phyloP scores from a whole-genome alignment of 2,888 invertebrate genomes.

The Argynnis bischoffii region DNA sequence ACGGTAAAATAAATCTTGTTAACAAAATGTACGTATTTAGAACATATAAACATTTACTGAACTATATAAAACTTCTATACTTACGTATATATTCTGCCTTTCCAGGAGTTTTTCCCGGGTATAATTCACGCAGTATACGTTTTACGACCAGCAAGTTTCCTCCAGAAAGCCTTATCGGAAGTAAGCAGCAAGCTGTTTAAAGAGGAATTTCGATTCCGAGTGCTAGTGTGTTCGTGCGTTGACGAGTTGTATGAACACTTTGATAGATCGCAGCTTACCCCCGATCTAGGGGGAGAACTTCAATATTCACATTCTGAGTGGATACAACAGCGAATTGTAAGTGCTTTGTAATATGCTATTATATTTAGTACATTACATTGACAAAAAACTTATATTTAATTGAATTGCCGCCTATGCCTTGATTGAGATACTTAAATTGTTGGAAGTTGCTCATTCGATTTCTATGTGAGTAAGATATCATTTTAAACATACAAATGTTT shows the following conservation, averaged over 20 bases:
- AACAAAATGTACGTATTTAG: too few species aligned
- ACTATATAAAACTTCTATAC: too few species aligned
- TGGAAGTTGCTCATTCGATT: too few species aligned
- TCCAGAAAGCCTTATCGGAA: constrained; percentile 98
- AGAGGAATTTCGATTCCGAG: constrained; percentile 95
- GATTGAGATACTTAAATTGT: too few species aligned
- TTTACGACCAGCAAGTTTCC: constrained; percentile 94
- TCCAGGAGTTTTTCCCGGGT: constrained; percentile 95
- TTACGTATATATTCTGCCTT: constrained; percentile 38
- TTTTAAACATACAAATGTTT: too few species aligned
- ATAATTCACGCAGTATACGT: constrained; percentile 97
- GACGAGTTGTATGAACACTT: constrained; percentile 94
- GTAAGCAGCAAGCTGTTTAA: constrained; percentile 95
- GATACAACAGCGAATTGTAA: constrained; percentile 98
- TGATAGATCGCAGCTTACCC: constrained; percentile 91
- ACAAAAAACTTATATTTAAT: not conserved
- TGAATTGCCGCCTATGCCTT: too few species aligned
- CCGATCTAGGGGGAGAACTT: constrained; percentile 93
- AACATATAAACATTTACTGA: too few species aligned
- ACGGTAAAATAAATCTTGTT: not conserved
- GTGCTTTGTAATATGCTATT: constrained; percentile 46
- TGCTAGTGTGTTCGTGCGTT: constrained; percentile 92
- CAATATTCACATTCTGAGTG: constrained; percentile 97
- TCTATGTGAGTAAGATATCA: too few species aligned
- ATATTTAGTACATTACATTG: not conserved